Evolutionary conservation across 2,888 invertebrate genomes (phyloP).

Genomic region (Copidosoma aretas): DNA sequence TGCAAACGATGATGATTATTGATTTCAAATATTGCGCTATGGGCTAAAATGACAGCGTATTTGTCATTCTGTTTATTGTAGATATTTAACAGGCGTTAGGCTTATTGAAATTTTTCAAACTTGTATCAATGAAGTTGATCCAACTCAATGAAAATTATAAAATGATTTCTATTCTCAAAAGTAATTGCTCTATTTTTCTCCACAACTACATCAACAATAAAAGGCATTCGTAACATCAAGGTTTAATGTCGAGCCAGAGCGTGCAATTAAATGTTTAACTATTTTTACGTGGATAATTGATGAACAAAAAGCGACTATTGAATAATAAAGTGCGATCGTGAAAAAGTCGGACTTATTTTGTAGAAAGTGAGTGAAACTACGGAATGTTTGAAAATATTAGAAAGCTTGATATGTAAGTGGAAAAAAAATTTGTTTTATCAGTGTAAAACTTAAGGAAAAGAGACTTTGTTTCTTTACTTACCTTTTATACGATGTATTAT

Average conservation of each 20-base stretch:
- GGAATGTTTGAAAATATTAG: constrained; percentile 32
- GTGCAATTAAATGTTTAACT: constrained; percentile 38
- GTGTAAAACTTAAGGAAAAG: constrained; percentile 31
- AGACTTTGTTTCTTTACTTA: constrained; percentile 32
- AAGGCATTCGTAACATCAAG: constrained; percentile 26
- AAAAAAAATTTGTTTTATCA: constrained; percentile 35
- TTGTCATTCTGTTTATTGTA: constrained; percentile 43
- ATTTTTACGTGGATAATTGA: constrained; percentile 32
- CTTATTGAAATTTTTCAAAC: constrained; percentile 35
- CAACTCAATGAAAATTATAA: constrained; percentile 22
- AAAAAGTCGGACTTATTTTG: constrained; percentile 27
- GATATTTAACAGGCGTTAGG: constrained; percentile 40
- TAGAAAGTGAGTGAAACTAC: constrained; percentile 31
- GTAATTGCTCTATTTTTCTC: constrained; percentile 18
- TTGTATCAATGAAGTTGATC: constrained; percentile 31
- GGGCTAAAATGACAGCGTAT: constrained; percentile 37
- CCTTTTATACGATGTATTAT: constrained; percentile 41
- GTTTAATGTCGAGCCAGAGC: constrained; percentile 36
- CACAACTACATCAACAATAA: not conserved
- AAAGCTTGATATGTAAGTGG: constrained; percentile 32
- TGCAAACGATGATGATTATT: constrained; percentile 21
- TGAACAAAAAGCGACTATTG: constrained; percentile 37
- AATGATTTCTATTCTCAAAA: constrained; percentile 12
- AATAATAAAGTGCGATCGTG: constrained; percentile 32
- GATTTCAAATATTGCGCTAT: constrained; percentile 31